Conservation (phyloP, 30 jellyfish, hydroid and myxozoan species). For the Catostylus mosaicus region DNA sequence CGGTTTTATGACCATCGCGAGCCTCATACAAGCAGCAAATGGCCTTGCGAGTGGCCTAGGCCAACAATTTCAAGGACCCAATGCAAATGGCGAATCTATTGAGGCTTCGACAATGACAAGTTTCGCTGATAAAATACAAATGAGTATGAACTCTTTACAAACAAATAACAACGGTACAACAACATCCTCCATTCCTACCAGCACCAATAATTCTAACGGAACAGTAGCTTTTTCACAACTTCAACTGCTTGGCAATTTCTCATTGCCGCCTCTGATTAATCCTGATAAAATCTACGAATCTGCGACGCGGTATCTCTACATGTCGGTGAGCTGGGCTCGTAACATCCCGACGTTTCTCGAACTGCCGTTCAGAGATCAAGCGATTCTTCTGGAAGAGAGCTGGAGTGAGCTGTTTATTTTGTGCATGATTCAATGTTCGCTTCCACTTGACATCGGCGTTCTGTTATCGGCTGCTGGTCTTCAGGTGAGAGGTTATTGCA, state of each 20-base stretch:
- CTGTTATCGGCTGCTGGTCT: constrained; percentile 95
- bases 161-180: constrained; percentile 35
- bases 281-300: constrained; percentile 98
- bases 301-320: constrained; percentile 89
- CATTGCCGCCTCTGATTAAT: constrained; percentile 85
- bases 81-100: constrained; percentile 31
- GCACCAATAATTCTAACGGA: constrained; percentile 54
- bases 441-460: constrained; percentile 96
- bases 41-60: constrained; percentile 80
- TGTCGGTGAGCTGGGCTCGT: constrained; percentile 99
- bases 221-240: constrained; percentile 62
- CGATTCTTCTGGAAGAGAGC: constrained; percentile 94
- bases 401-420: constrained; percentile 97
- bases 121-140: constrained; percentile 71
- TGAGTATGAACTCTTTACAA: constrained; percentile 73
- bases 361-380: constrained; percentile 98
- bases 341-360: constrained; percentile 98
- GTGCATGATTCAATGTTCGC: constrained; percentile 96
- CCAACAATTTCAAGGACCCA: constrained; percentile 55
- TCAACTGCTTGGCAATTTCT: constrained; percentile 82
- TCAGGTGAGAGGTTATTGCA: constrained; percentile 46
- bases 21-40: constrained; percentile 94
- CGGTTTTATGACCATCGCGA: constrained; percentile 92
- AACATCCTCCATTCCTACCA: constrained; percentile 38
- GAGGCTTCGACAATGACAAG: constrained; percentile 68